Evolutionary conservation across 2,888 invertebrate species (phyloP).

Genomic region (Drosophila ustulata): DNA sequence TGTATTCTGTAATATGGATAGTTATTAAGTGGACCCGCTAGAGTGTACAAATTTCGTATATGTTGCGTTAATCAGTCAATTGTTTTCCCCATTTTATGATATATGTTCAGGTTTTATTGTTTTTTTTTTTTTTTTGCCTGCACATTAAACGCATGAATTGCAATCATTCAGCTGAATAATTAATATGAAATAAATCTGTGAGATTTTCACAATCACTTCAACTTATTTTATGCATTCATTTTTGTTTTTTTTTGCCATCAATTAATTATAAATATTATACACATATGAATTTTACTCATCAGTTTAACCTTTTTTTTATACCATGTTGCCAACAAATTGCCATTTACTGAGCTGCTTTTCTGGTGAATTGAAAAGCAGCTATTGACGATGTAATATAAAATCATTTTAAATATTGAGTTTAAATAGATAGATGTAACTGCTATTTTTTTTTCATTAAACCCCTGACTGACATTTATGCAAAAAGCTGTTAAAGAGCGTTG

Average conservation of each 20-base stretch:
- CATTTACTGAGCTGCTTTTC: slow-evolving; percentile 34
- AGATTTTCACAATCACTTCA: slow-evolving; percentile 66
- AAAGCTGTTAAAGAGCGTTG: not conserved
- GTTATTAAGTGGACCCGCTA: not conserved
- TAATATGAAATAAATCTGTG: slow-evolving; percentile 71
- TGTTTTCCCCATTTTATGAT: slow-evolving; percentile 35
- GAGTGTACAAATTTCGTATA: slow-evolving; percentile 2
- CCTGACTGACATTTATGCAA: not conserved
- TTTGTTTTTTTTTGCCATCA: slow-evolving; percentile 42
- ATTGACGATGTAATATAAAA: slow-evolving; percentile 19
- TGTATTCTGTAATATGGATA: too few relatives aligned
- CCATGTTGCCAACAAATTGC: slow-evolving; percentile 32
- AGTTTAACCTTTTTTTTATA: slow-evolving; percentile 28
- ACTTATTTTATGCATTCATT: slow-evolving; percentile 45
- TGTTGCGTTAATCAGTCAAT: slow-evolving; percentile 9
- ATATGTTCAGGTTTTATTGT: slow-evolving; percentile 23
- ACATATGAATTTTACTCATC: slow-evolving; percentile 48
- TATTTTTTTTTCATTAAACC: not conserved
- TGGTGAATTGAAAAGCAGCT: slow-evolving; percentile 31
- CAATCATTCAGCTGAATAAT: slow-evolving; percentile 74
- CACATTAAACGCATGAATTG: slow-evolving; percentile 61
- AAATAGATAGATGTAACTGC: slow-evolving; percentile 5
- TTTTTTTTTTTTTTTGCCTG: slow-evolving; percentile 25
- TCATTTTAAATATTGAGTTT: slow-evolving; percentile 21
- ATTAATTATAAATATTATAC: slow-evolving; percentile 72